Evolutionary conservation across 64 coral and sea anemone species (phyloP), one percentile per base, ranked within the genome.

Genomic region (Cladopsammia gracilis): DNA sequence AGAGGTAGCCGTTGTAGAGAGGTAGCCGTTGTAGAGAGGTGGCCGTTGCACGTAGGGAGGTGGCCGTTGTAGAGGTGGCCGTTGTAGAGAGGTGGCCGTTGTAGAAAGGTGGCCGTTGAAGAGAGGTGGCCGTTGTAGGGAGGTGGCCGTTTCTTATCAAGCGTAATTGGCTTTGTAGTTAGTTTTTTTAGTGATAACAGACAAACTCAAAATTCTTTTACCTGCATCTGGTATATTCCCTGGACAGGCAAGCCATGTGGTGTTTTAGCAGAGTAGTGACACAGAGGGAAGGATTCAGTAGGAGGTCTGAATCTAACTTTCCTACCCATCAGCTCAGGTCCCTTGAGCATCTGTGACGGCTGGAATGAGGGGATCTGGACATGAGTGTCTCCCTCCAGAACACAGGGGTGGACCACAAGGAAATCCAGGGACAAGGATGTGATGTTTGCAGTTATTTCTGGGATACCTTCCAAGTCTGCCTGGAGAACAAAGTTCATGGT

Each of bases 391-490:
- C 92, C 91, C 34, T 93, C 91, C 22, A 94, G 94, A 70, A 99
- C 91, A 91, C 91, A 94, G 70, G 98, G 98, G 70, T 99, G 98
- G 62, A 96, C 95, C 47, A 96, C 80, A 51, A 99, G 88, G 66
- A 91, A 96, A 76, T 96, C 92, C 61, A 94, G 62, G 44, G 88
- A 74, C 54, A 91, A 77, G 3, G 94, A 99, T 15, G 87, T 70
- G 16, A 99, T 81, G 71, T 89, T 99, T 50, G 76, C 20, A 57
- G 98, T 96, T 45, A 99, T 87, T 85, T 99, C 98, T 87, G 98
- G 94, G n/a, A 99, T 94, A 10, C 98, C 98, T 18, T 96, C 98
- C 69, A 99, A 66, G 44, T 99, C 98, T 68, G 98, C 98, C 98
- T 99, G 47, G 71, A 53, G 54, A 95, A 43, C 52, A 78, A 62